A percentile compares a stretch with the other conserved stretches of the same genome.
Evolutionary conservation across 2,888 invertebrate species (phyloP).

Genomic region (Drepana falcataria): DNA sequence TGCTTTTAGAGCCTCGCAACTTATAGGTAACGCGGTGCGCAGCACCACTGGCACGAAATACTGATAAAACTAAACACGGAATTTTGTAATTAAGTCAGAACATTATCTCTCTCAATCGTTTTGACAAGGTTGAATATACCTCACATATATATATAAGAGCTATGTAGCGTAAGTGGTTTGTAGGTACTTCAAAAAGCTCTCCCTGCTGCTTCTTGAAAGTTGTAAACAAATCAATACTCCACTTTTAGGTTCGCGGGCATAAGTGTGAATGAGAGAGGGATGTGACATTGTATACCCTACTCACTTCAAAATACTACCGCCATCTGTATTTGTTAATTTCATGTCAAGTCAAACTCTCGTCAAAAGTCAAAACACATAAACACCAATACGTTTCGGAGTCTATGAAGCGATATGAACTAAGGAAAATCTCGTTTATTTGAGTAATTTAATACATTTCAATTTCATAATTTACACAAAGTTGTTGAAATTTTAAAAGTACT

Average conservation of each 20-base stretch:
- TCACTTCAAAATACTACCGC: neutral
- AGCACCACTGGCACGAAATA: conserved; percentile 57
- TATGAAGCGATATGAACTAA: too few relatives aligned
- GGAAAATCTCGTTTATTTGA: too few relatives aligned
- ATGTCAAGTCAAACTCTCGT: too few relatives aligned
- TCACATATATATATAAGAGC: conserved; percentile 30
- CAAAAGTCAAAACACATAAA: too few relatives aligned
- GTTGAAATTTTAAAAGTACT: too few relatives aligned
- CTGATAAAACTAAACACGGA: conserved; percentile 69
- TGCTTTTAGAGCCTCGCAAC: conserved; percentile 45
- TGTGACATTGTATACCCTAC: conserved; percentile 5
- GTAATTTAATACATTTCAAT: too few relatives aligned
- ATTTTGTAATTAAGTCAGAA: conserved; percentile 63
- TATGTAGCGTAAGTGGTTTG: conserved; percentile 31
- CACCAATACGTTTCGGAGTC: too few relatives aligned
- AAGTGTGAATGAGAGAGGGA: conserved; percentile 27
- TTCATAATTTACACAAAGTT: too few relatives aligned
- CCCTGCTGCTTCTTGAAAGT: conserved; percentile 31
- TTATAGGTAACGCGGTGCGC: conserved; percentile 44
- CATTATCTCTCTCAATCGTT: conserved; percentile 69
- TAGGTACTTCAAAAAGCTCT: conserved; percentile 38
- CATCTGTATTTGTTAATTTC: too few relatives aligned
- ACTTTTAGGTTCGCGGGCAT: conserved; percentile 51
- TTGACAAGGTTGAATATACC: conserved; percentile 53
- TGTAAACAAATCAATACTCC: conserved; percentile 75